Conservation (phyloP, 2,113 vertebrate species). For the Thunnus thynnus region DNA sequence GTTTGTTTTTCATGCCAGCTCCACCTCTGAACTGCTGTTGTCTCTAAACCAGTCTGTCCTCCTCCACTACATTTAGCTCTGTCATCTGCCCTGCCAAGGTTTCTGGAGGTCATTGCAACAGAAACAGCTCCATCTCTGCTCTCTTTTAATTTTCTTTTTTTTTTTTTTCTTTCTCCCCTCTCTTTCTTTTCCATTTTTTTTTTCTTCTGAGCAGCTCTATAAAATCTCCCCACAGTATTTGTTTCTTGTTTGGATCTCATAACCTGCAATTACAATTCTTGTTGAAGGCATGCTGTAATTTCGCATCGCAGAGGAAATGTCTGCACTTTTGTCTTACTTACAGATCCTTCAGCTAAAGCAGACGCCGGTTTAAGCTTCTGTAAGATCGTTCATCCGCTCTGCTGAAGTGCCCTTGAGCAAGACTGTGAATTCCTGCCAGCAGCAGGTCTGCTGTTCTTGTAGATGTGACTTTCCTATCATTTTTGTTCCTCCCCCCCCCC, state of each 20-base stretch:
- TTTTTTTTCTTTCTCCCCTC: background rate
- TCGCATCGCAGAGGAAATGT: constrained; percentile 29
- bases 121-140: constrained; percentile 49
- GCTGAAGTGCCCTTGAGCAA: constrained; percentile 50
- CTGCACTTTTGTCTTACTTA: constrained; percentile 24
- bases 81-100: constrained; percentile 66
- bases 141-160: constrained; percentile 3
- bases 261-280: constrained; percentile 62
- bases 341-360: constrained; percentile 15
- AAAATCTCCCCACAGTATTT: constrained; percentile 51
- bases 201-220: constrained; percentile 14
- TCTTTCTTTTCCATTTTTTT: background rate
- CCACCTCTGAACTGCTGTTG: constrained; percentile 70
- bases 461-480: constrained; percentile 15
- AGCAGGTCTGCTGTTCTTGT: background rate
- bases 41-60: constrained; percentile 63
- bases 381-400: constrained; percentile 25
- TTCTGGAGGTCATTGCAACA: constrained; percentile 58
- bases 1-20: constrained; percentile 66
- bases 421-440: constrained; percentile 15
- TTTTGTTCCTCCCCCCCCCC: background rate
- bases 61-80: constrained; percentile 70
- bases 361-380: constrained; percentile 1
- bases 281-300: constrained; percentile 55
- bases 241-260: constrained; percentile 57